phyloP scores from a whole-genome alignment of 2,888 invertebrate genomes.

The Hyppa rectilinea region DNA sequence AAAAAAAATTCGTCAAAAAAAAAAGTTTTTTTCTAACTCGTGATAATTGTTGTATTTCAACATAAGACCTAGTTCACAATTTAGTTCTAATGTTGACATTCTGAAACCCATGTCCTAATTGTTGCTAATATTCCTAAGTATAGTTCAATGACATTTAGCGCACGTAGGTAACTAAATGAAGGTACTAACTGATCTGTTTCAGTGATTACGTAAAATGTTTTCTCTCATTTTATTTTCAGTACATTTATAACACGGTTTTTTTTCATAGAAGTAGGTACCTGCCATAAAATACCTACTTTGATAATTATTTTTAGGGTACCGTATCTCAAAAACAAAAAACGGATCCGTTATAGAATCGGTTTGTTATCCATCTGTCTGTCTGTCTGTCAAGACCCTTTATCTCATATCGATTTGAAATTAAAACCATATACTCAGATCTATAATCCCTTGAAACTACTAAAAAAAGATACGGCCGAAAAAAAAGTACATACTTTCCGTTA shows the following conservation, averaged over 20 bases:
- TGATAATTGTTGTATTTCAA: neutral
- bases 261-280: neutral
- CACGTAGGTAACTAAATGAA: constrained; percentile 37
- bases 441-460: too few relatives aligned
- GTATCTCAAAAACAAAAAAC: too few relatives aligned
- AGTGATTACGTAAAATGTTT: constrained; percentile 34
- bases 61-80: constrained; percentile 33
- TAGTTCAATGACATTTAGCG: constrained; percentile 64
- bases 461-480: too few relatives aligned
- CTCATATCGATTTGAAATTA: too few relatives aligned
- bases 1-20: too few relatives aligned
- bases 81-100: constrained; percentile 27
- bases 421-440: too few relatives aligned
- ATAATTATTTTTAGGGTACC: neutral
- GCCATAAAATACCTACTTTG: neutral
- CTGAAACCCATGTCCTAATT: constrained; percentile 63
- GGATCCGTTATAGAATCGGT: too few relatives aligned
- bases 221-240: neutral
- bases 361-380: too few relatives aligned
- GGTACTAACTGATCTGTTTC: constrained; percentile 57
- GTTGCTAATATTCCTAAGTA: constrained; percentile 64
- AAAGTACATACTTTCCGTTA: too few relatives aligned
- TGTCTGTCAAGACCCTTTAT: too few relatives aligned
- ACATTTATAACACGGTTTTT: neutral
- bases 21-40: neutral